Evolutionary conservation across 2,797 vertebrate genomes (phyloP), one percentile per base, ranked within the genome.

Genomic region (Falco berigora): DNA sequence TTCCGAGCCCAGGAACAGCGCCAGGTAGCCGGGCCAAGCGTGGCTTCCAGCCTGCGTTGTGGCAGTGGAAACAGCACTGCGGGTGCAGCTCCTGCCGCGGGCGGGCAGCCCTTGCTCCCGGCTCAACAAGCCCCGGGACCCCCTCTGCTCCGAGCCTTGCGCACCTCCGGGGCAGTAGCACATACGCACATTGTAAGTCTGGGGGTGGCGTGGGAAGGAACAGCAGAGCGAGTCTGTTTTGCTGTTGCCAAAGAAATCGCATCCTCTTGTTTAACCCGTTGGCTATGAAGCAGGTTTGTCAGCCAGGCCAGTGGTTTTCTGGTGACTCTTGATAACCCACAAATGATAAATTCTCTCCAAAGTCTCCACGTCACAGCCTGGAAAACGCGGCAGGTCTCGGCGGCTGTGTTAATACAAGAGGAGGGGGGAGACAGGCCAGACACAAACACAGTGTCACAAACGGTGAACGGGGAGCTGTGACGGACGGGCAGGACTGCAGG

Each of bases 141-240:
- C 1, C 7, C 27, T 23, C 53, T n/a, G 49, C 73, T 30, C 71
- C 20, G 56, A 25, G 19, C 3, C 44, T n/a, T 1, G 4, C 2
- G 1, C 12, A 23, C 40, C 38, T 10, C 2, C 3, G 14, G 61
- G 38, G 64, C 46, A 4, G 14, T 0, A 12, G 17, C 6, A 1
- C 3, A 6, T 10, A 3, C 1, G 3, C 11, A 2, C 32, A 40
- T 12, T 3, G 2, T 3, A 2, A 7, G 27, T 6, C 2, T 7
- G 42, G 34, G 47, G 21, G 27, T 4, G 58, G 18, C 1, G 7
- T 24, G 42, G 61, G 79, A 63, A 36, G 63, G 36, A 53, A 24
- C 58, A 49, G 38, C 38, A 1, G 14, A 34, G 25, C 0, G 1
- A 53, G 44, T 3, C 77, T 42, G 18, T 19, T 0, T 6, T 7